phyloP scores from a whole-genome alignment of 2,113 vertebrate species.

The Natator depressus region DNA sequence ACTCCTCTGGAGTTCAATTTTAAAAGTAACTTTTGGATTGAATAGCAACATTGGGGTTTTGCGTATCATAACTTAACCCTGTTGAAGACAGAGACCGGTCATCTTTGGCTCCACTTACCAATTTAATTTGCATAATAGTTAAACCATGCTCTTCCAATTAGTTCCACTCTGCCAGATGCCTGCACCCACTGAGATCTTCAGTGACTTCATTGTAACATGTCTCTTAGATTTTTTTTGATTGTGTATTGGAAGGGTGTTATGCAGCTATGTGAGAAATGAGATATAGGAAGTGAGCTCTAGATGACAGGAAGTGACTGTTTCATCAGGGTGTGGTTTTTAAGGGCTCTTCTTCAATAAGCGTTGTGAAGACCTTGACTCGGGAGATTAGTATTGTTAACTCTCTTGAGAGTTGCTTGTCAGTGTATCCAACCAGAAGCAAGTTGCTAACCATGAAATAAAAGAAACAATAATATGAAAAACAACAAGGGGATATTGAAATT shows the following conservation, averaged over 20 bases:
- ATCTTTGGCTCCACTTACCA: not conserved
- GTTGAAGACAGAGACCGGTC: too few species aligned
- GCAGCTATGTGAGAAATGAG: not conserved
- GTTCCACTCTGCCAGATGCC: not conserved
- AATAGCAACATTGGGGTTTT: not conserved
- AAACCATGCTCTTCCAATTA: not conserved
- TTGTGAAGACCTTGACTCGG: not conserved
- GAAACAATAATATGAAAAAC: not conserved
- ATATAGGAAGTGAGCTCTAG: not conserved
- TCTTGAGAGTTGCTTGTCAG: not conserved
- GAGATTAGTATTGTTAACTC: not conserved
- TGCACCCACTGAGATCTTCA: rapidly evolving
- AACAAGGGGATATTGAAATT: not conserved
- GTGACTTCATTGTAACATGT: not conserved
- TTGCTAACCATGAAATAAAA: not conserved
- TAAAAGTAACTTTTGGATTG: not conserved
- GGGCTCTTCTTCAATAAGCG: not conserved
- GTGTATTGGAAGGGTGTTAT: not conserved
- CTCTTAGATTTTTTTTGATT: not conserved
- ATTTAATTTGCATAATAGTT: not conserved
- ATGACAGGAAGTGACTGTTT: not conserved
- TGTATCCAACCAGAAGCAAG: not conserved
- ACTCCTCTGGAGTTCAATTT: not conserved
- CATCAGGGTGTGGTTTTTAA: not conserved
- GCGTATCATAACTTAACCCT: not conserved